phyloP scores from a whole-genome alignment of 2,797 vertebrate genomes.

The Geotria australis region DNA sequence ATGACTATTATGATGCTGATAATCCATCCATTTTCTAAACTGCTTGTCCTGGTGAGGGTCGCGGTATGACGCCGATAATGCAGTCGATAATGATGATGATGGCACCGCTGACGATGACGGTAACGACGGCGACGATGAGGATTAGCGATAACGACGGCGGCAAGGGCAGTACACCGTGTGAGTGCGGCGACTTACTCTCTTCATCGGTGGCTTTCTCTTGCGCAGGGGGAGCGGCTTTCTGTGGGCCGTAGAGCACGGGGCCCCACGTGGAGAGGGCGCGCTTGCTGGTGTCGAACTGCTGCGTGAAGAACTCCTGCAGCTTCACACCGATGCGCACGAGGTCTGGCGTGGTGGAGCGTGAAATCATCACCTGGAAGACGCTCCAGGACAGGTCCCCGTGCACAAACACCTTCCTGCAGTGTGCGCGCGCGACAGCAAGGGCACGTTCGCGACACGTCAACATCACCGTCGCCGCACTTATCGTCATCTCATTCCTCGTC shows the following conservation, averaged over 20 bases:
- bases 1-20: background rate
- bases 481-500: too few relatives aligned
- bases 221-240: constrained; percentile 42
- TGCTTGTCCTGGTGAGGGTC: too few relatives aligned
- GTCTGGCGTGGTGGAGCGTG: constrained; percentile 84
- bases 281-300: constrained; percentile 97
- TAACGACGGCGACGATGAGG: too few relatives aligned
- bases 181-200: constrained; percentile 24
- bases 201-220: constrained; percentile 45
- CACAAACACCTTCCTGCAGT: constrained; percentile 63
- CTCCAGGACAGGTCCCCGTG: constrained; percentile 96
- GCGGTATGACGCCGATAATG: background rate
- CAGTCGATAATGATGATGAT: too few relatives aligned
- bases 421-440: background rate
- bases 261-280: constrained; percentile 88
- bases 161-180: too few relatives aligned
- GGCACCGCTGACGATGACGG: too few relatives aligned
- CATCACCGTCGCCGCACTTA: too few relatives aligned
- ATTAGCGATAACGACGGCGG: too few relatives aligned
- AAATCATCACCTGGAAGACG: constrained; percentile 99
- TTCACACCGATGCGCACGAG: constrained; percentile 99
- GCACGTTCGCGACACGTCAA: too few relatives aligned
- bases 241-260: constrained; percentile 64
- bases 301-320: constrained; percentile 95
- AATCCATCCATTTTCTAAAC: too few relatives aligned